These are phyloP conservation scores for Caranx ignobilis DNA, from an alignment of 2,113 vertebrate species.

Conservation along the genomic window DNA sequence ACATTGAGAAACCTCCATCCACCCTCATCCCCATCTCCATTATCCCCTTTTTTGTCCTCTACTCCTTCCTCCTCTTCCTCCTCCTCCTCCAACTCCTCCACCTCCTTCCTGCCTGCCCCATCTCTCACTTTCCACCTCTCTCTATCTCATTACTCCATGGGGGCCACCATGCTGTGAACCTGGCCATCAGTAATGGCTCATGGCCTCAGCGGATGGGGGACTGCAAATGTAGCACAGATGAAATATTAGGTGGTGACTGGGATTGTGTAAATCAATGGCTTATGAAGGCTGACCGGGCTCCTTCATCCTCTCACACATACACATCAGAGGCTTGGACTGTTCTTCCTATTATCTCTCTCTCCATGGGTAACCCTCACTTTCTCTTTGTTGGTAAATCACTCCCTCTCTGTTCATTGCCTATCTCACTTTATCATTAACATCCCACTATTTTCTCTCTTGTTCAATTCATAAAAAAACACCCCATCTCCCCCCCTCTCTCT, in stretches of 20 bases:
- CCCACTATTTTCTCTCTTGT: slow-evolving; percentile 46
- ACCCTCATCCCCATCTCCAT: slow-evolving; percentile 65
- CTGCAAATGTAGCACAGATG: slow-evolving; percentile 77
- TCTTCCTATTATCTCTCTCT: slow-evolving; percentile 55
- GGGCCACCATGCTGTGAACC: slow-evolving; percentile 78
- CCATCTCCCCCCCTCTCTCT: not conserved
- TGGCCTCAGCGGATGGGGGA: slow-evolving; percentile 74
- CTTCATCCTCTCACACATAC: slow-evolving; percentile 47
- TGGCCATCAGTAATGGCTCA: slow-evolving; percentile 79
- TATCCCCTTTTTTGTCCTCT: slow-evolving; percentile 69
- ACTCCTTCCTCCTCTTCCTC: slow-evolving; percentile 44
- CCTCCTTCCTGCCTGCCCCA: slow-evolving; percentile 54
- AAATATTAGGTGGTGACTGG: slow-evolving; percentile 76
- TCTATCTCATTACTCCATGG: slow-evolving; percentile 78
- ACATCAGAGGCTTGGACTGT: slow-evolving; percentile 51
- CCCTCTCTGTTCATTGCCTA: slow-evolving; percentile 36
- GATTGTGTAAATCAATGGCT: slow-evolving; percentile 81
- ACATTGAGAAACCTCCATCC: slow-evolving; percentile 71
- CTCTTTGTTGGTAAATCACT: slow-evolving; percentile 67
- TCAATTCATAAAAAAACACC: slow-evolving; percentile 48
- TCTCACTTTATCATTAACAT: slow-evolving; percentile 58
- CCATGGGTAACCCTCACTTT: slow-evolving; percentile 50
- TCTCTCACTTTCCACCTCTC: slow-evolving; percentile 74
- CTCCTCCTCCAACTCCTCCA: slow-evolving; percentile 36
- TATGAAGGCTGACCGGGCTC: slow-evolving; percentile 76